Evolutionary conservation across 2,888 invertebrate genomes (phyloP), one percentile per base, ranked within the genome.

Genomic region (Athalia circularis): DNA sequence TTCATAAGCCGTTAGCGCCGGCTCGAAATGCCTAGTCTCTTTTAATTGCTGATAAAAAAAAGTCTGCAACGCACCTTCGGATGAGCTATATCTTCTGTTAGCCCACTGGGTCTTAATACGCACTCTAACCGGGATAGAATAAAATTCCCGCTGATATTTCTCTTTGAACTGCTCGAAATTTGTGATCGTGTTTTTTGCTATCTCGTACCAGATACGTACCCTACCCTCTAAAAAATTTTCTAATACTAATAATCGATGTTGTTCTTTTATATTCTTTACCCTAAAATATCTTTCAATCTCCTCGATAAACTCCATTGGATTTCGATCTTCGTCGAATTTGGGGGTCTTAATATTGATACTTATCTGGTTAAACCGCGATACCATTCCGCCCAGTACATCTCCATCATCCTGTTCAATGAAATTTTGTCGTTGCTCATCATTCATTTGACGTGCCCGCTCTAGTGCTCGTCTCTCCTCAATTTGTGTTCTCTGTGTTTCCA

Each of bases 111-210:
- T 70, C 68, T 81, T 81, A 0, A 79, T 54, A 29, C 68, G 57
- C 3, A 81, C 80, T 7, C 76, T 65, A 13, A 77, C 64, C 0
- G 81, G 79, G 50, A 80, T 65, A 1, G 81, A 79, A 61, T 77
- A 77, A 54, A 79, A 80, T 59, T 79, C 79, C 0, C 50, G 52
- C 4, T 68, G 29, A 65, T 79, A 80, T n/a, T 52, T 57, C 1
- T 68, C n/a, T 57, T 52, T 77, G 57, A 80, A 80, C 9, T n/a
- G 13, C 5, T 52, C 65, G 62, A 15, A 80, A 76, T 62, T 47
- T 3, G 8, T 9, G 50, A 80, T 74, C 0, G 1, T 4, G 9
- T 48, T 45, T 48, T 43, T 65, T n/a, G 47, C 45, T 3, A 65
- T 65, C 43, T 79, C 70, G 11, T 5, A 79, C 80, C 80, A 80